Conservation (phyloP, 2,113 vertebrate species). For the Fregata magnificens region DNA sequence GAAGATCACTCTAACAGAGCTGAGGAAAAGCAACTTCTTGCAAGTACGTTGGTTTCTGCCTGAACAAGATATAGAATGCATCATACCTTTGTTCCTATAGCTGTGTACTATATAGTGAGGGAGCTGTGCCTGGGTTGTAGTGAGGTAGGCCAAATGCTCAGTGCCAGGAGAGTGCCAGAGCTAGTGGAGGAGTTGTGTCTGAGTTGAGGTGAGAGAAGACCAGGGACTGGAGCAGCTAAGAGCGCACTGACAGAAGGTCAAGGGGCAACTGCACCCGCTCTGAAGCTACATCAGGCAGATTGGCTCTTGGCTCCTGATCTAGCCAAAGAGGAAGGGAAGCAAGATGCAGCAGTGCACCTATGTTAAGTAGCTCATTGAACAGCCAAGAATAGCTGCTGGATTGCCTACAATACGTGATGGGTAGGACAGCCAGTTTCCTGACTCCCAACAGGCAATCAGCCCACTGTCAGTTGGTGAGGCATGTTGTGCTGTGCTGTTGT, state of each 20-base stretch:
- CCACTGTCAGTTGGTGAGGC: background rate
- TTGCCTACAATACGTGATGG: background rate
- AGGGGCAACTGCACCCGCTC: rapidly evolving
- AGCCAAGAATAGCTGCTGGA: background rate
- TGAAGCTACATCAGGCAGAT: background rate
- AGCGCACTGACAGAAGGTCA: background rate
- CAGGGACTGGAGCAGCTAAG: background rate
- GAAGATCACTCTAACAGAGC: constrained; percentile 90
- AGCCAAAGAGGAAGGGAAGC: background rate
- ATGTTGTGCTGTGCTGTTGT: background rate
- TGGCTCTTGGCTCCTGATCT: background rate
- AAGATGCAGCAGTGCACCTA: background rate
- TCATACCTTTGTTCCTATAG: background rate
- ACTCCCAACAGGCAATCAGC: background rate
- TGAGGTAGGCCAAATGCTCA: background rate
- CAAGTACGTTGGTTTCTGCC: constrained; percentile 77
- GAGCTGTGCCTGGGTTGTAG: background rate
- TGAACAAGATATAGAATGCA: background rate
- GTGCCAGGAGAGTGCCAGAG: background rate
- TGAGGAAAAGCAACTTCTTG: constrained; percentile 97
- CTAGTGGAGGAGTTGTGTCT: background rate
- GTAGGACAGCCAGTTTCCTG: background rate
- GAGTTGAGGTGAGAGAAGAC: background rate
- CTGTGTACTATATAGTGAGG: rapidly evolving
- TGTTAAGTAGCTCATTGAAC: background rate